Evolutionary conservation across 1,140 invertebrate genomes (phyloP), one percentile per base, ranked within the genome.

Genomic region (Lordiphosa clarofinis): DNA sequence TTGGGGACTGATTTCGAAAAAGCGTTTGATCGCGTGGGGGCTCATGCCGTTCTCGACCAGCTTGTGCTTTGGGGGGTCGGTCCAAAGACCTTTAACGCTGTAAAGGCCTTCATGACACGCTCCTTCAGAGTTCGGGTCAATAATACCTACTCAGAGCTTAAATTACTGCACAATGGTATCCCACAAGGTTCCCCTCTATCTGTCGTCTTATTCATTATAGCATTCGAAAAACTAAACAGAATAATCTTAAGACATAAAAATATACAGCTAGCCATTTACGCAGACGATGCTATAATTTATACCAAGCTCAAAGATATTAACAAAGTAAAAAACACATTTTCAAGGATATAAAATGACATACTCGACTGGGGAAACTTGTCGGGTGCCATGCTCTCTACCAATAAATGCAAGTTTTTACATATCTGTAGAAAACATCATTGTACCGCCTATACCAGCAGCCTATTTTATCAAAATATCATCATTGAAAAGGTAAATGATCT

Each of bases 371-470:
- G 50, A n/a, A 21, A 15, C 10, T 12, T 31, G 10, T 56, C 55
- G 43, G 43, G 55, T 21, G 55, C 44, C 24, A 37, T n/a, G 9
- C 37, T 48, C 10, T 49, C 44, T 21, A 31, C 38, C 21, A 12
- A 12, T n/a, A 57, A 57, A 57, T 48, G 44, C 44, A 57, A 57
- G 28, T 33, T 31, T 9, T 4, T 48, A 2, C 43, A 48, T 24
- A 47, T 48, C 31, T 57, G 55, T 31, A 19, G 44, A 0, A 57
- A 57, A 21, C 44, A 48, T 9, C 31, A 37, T 13, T 57, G 43
- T 28, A 12, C 8, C 9, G 38, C 12, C 10, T 10, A n/a, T 9
- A 50, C 12, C 13, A 12, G 4, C 8, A 50, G 11, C 10, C 19
- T 21, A 50, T 15, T 10, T 7, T 38, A 19, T 42, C 5, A 37